Conservation (phyloP, 2,888 invertebrate species). For the Girardia tigrina region DNA sequence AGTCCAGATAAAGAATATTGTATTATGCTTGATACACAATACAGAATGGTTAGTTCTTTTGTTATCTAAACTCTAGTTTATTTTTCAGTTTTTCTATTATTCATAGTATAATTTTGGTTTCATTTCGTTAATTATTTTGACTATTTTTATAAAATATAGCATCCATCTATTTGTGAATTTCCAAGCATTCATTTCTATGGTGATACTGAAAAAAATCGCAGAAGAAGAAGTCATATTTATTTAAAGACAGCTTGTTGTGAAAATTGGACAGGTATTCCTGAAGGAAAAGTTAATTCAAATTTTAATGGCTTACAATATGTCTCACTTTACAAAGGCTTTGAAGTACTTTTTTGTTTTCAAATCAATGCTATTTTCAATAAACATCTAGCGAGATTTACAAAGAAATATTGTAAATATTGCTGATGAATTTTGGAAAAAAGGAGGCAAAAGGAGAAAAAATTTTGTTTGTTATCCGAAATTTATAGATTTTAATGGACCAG, state of each 20-base stretch:
- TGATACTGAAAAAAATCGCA: background rate
- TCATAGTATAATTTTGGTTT: no score
- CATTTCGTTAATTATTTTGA: no score
- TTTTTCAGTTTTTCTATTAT: no score
- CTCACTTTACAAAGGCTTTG: background rate
- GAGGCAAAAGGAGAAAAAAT: background rate
- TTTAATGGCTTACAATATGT: slow-evolving; percentile 11
- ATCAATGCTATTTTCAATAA: background rate
- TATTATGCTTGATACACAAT: background rate
- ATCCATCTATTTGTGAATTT: background rate
- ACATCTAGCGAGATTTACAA: background rate
- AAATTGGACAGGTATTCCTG: background rate
- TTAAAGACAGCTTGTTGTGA: background rate
- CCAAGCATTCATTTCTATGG: background rate
- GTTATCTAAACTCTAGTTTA: no score
- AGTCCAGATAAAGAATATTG: background rate
- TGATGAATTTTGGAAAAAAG: background rate
- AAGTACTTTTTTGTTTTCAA: background rate
- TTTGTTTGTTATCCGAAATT: background rate
- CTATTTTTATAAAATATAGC: no score
- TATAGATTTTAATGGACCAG: background rate
- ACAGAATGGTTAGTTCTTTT: background rate
- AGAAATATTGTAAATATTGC: background rate
- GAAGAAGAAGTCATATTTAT: background rate
- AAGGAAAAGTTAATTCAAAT: background rate